Evolutionary conservation across 1,140 invertebrate species (phyloP).

Genomic region (Euwallacea fornicatus): DNA sequence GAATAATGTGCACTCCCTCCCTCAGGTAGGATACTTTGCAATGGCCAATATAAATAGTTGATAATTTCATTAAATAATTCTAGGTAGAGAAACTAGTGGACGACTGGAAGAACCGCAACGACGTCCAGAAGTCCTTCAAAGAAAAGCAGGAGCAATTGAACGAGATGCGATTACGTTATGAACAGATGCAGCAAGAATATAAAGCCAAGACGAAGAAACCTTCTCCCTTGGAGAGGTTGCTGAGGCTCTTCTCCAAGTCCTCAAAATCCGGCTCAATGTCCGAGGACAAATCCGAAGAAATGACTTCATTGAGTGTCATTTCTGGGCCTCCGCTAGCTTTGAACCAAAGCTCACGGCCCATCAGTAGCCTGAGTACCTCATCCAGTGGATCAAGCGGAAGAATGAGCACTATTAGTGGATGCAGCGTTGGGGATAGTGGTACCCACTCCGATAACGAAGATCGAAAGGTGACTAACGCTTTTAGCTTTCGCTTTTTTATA

Average conservation of each 20-base stretch:
- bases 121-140: slow-evolving; percentile 81
- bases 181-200: slow-evolving; percentile 75
- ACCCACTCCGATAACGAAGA: slow-evolving; percentile 83
- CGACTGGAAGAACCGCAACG: slow-evolving; percentile 81
- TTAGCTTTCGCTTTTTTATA: background rate
- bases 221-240: slow-evolving; percentile 76
- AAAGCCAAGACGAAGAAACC: slow-evolving; percentile 69
- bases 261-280: slow-evolving; percentile 9
- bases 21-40: slow-evolving; percentile 60
- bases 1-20: slow-evolving; percentile 82
- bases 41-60: background rate
- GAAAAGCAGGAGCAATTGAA: slow-evolving; percentile 81
- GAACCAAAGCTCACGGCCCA: slow-evolving; percentile 57
- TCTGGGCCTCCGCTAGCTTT: slow-evolving; percentile 34
- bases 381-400: slow-evolving; percentile 77
- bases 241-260: slow-evolving; percentile 68
- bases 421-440: slow-evolving; percentile 78
- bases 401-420: slow-evolving; percentile 72
- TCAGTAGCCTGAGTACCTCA: slow-evolving; percentile 73
- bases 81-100: slow-evolving; percentile 72
- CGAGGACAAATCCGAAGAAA: slow-evolving; percentile 29
- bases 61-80: background rate
- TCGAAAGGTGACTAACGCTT: slow-evolving; percentile 58
- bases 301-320: slow-evolving; percentile 32
- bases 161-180: slow-evolving; percentile 77